Base-by-base conservation (phyloP, 2,113 vertebrate genomes). In the Thamnophis sirtalis region DNA sequence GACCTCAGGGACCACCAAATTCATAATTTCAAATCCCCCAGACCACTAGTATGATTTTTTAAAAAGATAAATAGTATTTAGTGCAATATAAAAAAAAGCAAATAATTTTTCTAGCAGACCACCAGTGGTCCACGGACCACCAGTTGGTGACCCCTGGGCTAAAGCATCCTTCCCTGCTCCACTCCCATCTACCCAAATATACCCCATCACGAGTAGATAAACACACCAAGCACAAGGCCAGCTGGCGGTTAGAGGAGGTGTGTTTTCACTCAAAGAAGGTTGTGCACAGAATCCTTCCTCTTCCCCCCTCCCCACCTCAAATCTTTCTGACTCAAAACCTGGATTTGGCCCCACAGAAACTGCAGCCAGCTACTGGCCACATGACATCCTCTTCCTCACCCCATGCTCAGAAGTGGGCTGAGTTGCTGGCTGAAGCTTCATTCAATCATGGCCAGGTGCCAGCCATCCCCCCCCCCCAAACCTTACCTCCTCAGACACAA, bases 191-290 rank as follows among this genome's bases (percentile, higher is more conserved):
- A 0, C 84, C 15, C 13, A 17, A 4, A 9, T 22, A 2, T 89
- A 6, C 54, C 89, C 63, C 68, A 0, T 0, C 0, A 0, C 0
- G 0, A 2, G 58, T 4, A 2, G 19, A 73, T 38, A 8, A 60
- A 48, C 50, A 1, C n/a, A n/a, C 63, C 9, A 93, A 93, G 93
- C 93, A 90, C 94, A 93, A 94, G 19, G 92, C 89, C 63, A 68
- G 63, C 28, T 0, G 0, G 19, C 85, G 13, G 33, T 6, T 33
- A 10, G 63, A 17, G 1, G 0, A 1, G 21, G 2, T 9, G 50
- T 51, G 49, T 17, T 17, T 17, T 80, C 73, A 80, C 73, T 80
- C 33, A 80, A 19, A 80, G 33, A 17, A 80, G 73, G 33, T 38
- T 80, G 33, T 80, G 73, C 33, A 80, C 33, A 80, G 17, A 21